Evolutionary conservation across 35 echinoderm and acorn worm species (phyloP), one percentile per base, ranked within the genome.

Genomic region (Ophioderma brevispina): DNA sequence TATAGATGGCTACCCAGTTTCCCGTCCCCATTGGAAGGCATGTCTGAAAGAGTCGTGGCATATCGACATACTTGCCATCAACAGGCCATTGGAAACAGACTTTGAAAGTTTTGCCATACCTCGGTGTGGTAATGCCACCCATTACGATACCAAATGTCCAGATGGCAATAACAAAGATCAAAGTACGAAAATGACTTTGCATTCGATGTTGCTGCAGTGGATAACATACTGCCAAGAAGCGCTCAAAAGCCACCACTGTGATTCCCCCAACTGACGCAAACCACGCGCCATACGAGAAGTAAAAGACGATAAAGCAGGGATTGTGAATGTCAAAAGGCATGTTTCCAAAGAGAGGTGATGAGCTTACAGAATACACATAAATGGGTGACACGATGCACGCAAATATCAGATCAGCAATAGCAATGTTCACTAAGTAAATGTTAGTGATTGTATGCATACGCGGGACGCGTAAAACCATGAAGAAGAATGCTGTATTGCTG

Each of bases 401-500:
- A 31, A 80, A 80, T 34, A 36, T 80, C 1, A 80, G 17, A 39
- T 80, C 78, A 33, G 78, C 78, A 36, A 80, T 39, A 34, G 78
- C 28, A 25, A 80, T 13, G 36, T 39, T 80, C 36, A 80, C 17
- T 25, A 80, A 39, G 34, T 80, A 80, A 80, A 34, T 34, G 78
- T 80, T 80, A 4, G 78, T 80, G n/a, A 80, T 39, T 6, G 78
- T 80, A 80, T 39, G 78, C 78, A 80, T 80, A 8, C 38, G 13
- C 1, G 34, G 3, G 11, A 80, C 6, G 1, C 78, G 78, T 1
- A 6, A 80, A 13, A 80, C 38, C 34, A 80, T 39, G 78, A 80
- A 80, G 17, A 80, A 34, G 25, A 80, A 80, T 32, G 78, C 78
- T 5, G 31, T 1, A 80, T 80, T 80, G 25, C 33, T 39, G 38